Percentiles rank a stretch among this genome's conserved stretches.
phyloP scores from a whole-genome alignment of 2,113 vertebrate species.

The Burhinus oedicnemus region DNA sequence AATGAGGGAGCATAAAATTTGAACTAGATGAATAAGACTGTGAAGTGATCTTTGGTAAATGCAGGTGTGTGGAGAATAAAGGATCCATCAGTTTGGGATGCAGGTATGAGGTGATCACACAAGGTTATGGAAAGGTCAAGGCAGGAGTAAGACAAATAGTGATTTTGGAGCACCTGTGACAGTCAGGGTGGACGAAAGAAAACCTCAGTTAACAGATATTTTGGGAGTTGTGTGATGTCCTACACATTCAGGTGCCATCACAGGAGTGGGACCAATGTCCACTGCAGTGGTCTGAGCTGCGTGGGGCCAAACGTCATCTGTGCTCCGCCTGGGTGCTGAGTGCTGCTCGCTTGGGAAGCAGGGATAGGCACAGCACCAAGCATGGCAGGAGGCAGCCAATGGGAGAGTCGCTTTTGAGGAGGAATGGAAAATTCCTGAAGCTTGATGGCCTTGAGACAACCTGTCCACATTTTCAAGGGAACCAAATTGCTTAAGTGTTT shows the following conservation, averaged over 20 bases:
- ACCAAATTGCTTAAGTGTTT: neutral
- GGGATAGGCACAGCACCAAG: neutral
- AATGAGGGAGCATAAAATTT: neutral
- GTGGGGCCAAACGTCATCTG: fast-evolving
- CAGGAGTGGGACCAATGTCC: fast-evolving
- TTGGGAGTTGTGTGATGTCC: neutral
- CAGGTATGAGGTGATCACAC: neutral
- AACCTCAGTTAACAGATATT: neutral
- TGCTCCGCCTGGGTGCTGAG: neutral
- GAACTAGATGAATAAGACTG: neutral
- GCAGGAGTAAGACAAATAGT: neutral
- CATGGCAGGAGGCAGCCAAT: fast-evolving
- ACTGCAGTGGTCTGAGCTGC: neutral
- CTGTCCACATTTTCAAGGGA: neutral
- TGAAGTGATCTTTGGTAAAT: too few relatives aligned
- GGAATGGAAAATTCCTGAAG: neutral
- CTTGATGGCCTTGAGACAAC: neutral
- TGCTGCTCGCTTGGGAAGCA: neutral
- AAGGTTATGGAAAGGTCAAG: neutral
- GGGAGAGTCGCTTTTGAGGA: neutral
- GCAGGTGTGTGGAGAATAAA: neutral
- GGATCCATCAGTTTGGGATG: neutral
- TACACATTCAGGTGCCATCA: too few relatives aligned
- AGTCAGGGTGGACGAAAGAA: neutral
- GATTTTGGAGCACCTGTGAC: neutral